phyloP scores from a whole-genome alignment of 2,888 invertebrate species.

The Limnephilus marmoratus region DNA sequence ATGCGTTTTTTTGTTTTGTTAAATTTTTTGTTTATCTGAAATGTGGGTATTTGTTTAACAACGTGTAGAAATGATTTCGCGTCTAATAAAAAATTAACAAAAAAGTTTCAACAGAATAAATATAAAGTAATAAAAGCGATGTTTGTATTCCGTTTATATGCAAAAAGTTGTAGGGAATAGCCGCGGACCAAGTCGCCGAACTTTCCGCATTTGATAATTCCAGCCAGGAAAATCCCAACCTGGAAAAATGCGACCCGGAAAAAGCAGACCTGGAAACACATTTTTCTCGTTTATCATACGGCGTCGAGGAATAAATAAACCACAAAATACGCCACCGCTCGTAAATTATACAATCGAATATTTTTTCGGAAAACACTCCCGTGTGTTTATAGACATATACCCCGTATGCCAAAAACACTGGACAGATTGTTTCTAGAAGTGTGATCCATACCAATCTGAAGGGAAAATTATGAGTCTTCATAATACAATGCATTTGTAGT shows the following conservation, averaged over 20 bases:
- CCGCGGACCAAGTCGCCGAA: not conserved
- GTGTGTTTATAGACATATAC: not conserved
- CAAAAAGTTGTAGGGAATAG: not conserved
- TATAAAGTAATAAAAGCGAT: not conserved
- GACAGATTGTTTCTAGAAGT: not conserved
- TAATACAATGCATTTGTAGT: no score
- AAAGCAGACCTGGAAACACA: constrained; percentile 6
- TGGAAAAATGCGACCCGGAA: not conserved
- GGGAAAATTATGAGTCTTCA: no score
- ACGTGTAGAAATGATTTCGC: not conserved
- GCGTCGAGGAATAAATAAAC: constrained; percentile 37
- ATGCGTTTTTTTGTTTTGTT: no score
- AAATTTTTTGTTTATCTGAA: no score
- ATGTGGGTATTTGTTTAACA: not conserved
- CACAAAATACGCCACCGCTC: constrained; percentile 28
- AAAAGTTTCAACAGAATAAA: not conserved
- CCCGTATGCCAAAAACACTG: constrained; percentile 11
- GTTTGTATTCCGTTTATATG: not conserved
- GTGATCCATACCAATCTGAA: no score
- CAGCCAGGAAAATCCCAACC: not conserved
- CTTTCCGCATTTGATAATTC: not conserved
- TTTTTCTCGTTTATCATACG: constrained; percentile 22
- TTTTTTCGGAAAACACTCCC: constrained; percentile 42
- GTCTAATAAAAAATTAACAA: not conserved
- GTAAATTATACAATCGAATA: constrained; percentile 47